Evolutionary conservation across 1,140 invertebrate genomes (phyloP), one percentile per base, ranked within the genome.

Genomic region (Caenorhabditis tropicalis): DNA sequence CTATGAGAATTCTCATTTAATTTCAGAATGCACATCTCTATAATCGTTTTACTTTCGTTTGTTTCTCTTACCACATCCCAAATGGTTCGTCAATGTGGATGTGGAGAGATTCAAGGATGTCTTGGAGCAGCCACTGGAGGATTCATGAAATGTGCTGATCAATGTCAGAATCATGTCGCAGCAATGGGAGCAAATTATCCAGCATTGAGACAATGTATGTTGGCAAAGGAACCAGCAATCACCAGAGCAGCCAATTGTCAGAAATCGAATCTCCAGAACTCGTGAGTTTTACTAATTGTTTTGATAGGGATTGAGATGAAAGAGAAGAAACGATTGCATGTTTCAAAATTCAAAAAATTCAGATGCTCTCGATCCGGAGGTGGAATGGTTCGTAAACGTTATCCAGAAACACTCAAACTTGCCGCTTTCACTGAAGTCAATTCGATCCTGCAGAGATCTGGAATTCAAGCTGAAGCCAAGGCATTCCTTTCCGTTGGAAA

Each of bases 351-450:
- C n/a, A n/a, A n/a, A 2, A 21, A 39, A 53, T 79, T 53, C 82
- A 86, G 85, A 33, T 87, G 86, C 65, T 86, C 86, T n/a, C 31
- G 53, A 29, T 80, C 80, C 10, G 79, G 79, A 43, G 83, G 83
- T 19, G 74, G 53, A 16, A 65, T 65, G 81, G 84, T 87, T 16
- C 80, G 36, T 19, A 86, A 86, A 24, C 70, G 86, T 31, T 87
- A 79, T 36, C 84, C 86, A 24, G 86, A 87, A 33, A 87, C 82
- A 7, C 80, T 87, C 31, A 86, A 87, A 60, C 51, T 87, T 27
- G 86, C 86, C 16, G 84, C 86, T 12, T 85, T 87, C 53, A 53
- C 79, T 43, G 86, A 87, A 80, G 82, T 87, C 81, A 86, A 86
- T 60, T 48, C 33, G 6, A 87, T 87, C 79, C 81, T 87, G 24